Percentiles rank a stretch among this genome's conserved stretches.
Conservation (phyloP, 2,888 invertebrate species). For the Globia sparganii region DNA sequence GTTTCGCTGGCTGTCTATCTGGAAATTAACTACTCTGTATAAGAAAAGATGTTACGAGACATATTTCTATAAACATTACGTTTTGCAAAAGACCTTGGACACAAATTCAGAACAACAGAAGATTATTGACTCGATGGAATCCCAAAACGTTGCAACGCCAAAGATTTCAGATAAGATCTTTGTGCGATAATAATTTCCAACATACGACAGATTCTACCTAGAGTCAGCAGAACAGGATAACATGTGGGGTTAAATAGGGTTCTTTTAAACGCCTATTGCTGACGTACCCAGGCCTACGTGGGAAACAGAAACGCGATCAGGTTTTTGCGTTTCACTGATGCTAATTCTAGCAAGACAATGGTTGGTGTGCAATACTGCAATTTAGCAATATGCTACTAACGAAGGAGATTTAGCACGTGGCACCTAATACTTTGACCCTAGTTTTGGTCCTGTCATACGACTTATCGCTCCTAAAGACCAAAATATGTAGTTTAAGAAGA, state of each 20-base stretch:
- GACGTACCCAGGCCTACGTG: too few species aligned
- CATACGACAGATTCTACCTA: neutral
- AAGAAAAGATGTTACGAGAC: slow-evolving; percentile 14
- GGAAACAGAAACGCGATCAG: neutral
- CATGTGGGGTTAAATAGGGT: too few species aligned
- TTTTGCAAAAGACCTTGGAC: slow-evolving; percentile 1
- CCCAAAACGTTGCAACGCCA: slow-evolving; percentile 39
- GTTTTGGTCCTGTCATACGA: slow-evolving; percentile 11
- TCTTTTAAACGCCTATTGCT: neutral
- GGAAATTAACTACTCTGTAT: neutral
- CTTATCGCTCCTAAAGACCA: neutral
- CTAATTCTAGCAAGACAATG: slow-evolving; percentile 7
- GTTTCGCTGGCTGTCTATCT: neutral
- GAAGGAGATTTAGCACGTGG: neutral
- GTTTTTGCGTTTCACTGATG: slow-evolving; percentile 1
- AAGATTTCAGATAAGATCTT: slow-evolving; percentile 22
- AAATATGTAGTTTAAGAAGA: neutral
- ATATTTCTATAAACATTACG: slow-evolving; percentile 4
- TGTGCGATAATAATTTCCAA: neutral
- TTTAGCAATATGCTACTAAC: slow-evolving; percentile 5
- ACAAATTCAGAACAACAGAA: slow-evolving; percentile 20
- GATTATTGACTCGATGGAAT: slow-evolving; percentile 33
- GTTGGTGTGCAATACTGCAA: neutral
- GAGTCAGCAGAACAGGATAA: neutral
- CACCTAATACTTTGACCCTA: neutral